Base-by-base conservation (phyloP, 2,113 vertebrate species). In the Ictalurus furcatus region DNA sequence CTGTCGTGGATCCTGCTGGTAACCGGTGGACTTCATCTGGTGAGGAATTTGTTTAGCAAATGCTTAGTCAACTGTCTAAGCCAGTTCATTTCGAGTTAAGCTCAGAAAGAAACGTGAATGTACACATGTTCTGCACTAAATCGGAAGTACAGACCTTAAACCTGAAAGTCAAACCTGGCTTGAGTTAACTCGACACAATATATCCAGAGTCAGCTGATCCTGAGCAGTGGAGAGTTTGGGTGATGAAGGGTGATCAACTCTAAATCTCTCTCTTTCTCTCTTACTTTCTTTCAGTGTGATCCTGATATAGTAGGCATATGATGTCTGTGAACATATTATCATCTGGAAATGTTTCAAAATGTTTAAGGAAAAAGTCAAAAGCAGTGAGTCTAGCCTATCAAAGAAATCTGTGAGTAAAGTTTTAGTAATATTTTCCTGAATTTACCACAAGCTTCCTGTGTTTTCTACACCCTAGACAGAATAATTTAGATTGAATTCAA, bases 1-100 rank as follows among this genome's bases (percentile, higher is more conserved):
- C 95, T 97, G 96, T 93, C 95, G 93, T 99, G 97, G 97, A 95
- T 96, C 96, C 93, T 99, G 95, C 95, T 84, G 95, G 95, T 95
- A 94, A 95, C 92, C 95, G 95, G 95, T 92, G 88, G 88, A 79
- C 94, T 97, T 96, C 95, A 96, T 95, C 96, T 95, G 98, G 98
- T 99, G 95, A 96, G 97, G 95, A 30, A 23, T 85, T 25, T 59
- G 11, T 78, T 61, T 48, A 63, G 23, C 23, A 61, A 44, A 44
- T 84, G 34, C 34, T 40, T 59, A 40, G 19, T 63, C 34, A 61
- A 2, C 81, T 58, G 7, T 58, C 17, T 7, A 58, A 7, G 17
- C 1, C 52, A 21, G 14, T 34, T 81, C 16, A 56, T 21, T 30
- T 54, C 3, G 28, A 1, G n/a, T n/a, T 80, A n/a, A 56, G 1